Evolutionary conservation across 2,113 vertebrate species (phyloP).

Genomic region (Monopterus albus): DNA sequence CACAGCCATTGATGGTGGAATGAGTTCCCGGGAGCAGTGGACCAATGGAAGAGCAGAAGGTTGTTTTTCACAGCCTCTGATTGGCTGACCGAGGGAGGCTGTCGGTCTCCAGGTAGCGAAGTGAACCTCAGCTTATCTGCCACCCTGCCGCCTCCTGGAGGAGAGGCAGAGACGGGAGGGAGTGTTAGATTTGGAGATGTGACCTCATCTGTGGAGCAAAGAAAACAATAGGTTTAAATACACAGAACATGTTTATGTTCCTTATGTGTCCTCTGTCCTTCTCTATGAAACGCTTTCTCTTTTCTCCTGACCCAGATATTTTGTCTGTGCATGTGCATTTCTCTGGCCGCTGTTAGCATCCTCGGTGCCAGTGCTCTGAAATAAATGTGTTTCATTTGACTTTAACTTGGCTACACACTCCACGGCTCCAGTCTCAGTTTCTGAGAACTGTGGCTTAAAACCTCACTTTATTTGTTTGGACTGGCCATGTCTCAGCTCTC

Average conservation of each 20-base stretch:
- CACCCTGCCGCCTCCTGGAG: constrained; percentile 43
- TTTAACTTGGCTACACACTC: constrained; percentile 65
- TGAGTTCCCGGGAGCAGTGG: constrained; percentile 62
- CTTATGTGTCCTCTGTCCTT: not conserved
- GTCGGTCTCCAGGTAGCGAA: constrained; percentile 84
- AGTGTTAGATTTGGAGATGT: constrained; percentile 35
- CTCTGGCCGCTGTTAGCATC: constrained; percentile 34
- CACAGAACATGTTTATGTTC: constrained; percentile 19
- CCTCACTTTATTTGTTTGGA: constrained; percentile 60
- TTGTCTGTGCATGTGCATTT: constrained; percentile 18
- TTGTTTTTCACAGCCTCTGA: constrained; percentile 71
- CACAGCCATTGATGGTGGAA: constrained; percentile 72
- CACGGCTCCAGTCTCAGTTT: constrained; percentile 33
- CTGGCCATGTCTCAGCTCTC: constrained; percentile 63
- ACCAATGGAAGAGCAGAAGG: constrained; percentile 72
- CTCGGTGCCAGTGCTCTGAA: constrained; percentile 51
- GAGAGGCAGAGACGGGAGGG: constrained; percentile 32
- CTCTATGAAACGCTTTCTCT: not conserved
- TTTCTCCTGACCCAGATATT: constrained; percentile 5
- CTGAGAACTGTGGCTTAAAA: constrained; percentile 59
- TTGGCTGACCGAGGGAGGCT: constrained; percentile 72
- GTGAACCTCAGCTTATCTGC: constrained; percentile 72
- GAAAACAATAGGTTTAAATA: constrained; percentile 41
- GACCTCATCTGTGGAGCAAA: constrained; percentile 59
- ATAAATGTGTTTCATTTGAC: constrained; percentile 69